These are phyloP conservation scores for Mesorhabditis spiculigera DNA, from an alignment of 2,888 invertebrate genomes.

Conservation along the genomic window DNA sequence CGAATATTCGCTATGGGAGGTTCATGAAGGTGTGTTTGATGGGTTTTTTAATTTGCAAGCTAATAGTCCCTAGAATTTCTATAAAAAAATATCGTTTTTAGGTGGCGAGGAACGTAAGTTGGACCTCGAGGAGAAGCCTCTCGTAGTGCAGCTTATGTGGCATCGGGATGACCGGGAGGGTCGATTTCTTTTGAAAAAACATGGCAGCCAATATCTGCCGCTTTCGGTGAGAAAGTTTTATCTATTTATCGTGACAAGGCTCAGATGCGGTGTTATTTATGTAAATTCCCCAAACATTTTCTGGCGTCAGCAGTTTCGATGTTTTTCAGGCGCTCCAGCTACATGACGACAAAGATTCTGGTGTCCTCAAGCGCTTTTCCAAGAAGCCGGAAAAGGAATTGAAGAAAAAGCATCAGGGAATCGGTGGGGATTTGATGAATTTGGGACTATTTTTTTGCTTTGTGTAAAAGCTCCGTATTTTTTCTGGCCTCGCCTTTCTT, in stretches of 20 bases:
- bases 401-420: constrained; percentile 69
- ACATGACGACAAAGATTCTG: constrained; percentile 64
- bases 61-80: not conserved
- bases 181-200: constrained; percentile 78
- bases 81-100: not conserved
- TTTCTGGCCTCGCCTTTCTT: not conserved
- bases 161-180: constrained; percentile 97
- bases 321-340: constrained; percentile 9
- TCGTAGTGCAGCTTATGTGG: constrained; percentile 96
- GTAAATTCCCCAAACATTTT: not conserved
- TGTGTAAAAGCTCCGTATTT: not conserved
- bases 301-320: too few relatives aligned
- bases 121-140: constrained; percentile 85
- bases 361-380: constrained; percentile 67
- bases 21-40: not conserved
- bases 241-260: too few relatives aligned
- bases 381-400: constrained; percentile 89
- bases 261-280: not conserved
- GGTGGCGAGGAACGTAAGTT: constrained; percentile 81
- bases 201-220: constrained; percentile 25
- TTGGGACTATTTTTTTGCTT: constrained; percentile 1
- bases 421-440: constrained; percentile 18
- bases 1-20: constrained; percentile 71
- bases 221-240: constrained; percentile 23
- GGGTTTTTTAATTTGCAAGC: not conserved